A percentile compares a stretch with the other conserved stretches of the same genome.
Evolutionary conservation across 1,140 invertebrate species (phyloP).

Genomic region (Drosophila littoralis): DNA sequence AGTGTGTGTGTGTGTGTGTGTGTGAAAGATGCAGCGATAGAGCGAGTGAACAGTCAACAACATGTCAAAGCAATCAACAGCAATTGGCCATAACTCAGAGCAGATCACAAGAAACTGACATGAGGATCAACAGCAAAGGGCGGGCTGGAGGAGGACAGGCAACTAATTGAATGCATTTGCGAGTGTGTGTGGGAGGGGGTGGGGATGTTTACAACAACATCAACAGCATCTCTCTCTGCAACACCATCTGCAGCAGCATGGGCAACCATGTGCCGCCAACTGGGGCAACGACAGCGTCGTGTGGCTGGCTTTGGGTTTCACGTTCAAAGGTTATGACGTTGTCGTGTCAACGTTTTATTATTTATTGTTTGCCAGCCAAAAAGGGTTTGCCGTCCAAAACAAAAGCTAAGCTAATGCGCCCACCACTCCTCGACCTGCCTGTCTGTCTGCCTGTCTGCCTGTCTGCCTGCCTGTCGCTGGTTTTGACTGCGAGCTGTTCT

Average conservation of each 20-base stretch:
- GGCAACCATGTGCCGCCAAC: background rate
- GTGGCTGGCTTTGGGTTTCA: conserved; percentile 56
- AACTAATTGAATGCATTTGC: conserved; percentile 74
- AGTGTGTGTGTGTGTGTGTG: background rate
- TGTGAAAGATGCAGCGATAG: conserved; percentile 19
- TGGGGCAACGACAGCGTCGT: conserved; percentile 7
- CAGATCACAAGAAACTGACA: conserved; percentile 9
- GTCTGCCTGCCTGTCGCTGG: conserved; percentile 40
- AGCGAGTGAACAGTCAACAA: conserved; percentile 25
- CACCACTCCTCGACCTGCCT: conserved; percentile 68
- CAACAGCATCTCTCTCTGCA: background rate
- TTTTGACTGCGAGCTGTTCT: conserved; percentile 55
- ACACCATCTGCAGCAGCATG: background rate
- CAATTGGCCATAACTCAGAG: conserved; percentile 43
- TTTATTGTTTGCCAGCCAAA: conserved; percentile 74
- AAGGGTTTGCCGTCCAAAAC: conserved; percentile 79
- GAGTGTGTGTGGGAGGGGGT: background rate
- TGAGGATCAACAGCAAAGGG: conserved; percentile 1
- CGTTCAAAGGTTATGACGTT: conserved; percentile 84
- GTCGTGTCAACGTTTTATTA: conserved; percentile 84
- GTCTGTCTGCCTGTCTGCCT: conserved; percentile 16
- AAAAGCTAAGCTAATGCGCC: conserved; percentile 77
- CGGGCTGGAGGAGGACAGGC: conserved; percentile 1
- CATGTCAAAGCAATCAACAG: conserved; percentile 30
- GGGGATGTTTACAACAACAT: conserved; percentile 5